These are phyloP conservation scores for Phaetusa simplex DNA, from an alignment of 2,113 vertebrate genomes.

Conservation along the genomic window DNA sequence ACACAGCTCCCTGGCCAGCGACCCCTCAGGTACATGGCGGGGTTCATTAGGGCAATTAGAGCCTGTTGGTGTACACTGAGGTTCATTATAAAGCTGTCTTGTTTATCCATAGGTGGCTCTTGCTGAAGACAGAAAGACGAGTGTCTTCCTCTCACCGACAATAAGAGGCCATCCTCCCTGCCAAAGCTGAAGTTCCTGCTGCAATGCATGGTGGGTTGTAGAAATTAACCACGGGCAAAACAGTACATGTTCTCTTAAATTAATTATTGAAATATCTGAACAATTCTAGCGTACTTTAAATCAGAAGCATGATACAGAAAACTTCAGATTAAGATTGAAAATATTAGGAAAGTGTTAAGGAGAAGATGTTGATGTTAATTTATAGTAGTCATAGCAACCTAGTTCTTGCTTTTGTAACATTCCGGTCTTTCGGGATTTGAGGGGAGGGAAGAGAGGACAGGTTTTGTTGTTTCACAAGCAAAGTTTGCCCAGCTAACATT, in stretches of 20 bases:
- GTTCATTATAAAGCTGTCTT: background rate
- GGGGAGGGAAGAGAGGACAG: background rate
- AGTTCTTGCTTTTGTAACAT: background rate
- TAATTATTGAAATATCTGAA: background rate
- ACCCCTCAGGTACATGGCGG: background rate
- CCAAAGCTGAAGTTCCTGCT: background rate
- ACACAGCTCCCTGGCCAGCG: background rate
- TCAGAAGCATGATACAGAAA: background rate
- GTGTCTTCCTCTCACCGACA: background rate
- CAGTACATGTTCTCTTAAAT: background rate
- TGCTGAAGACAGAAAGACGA: background rate
- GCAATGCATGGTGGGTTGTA: background rate
- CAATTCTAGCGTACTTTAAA: background rate
- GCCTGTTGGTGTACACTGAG: background rate
- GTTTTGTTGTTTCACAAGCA: background rate
- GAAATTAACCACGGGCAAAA: background rate
- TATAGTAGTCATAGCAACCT: conserved; percentile 31
- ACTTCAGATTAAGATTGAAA: background rate
- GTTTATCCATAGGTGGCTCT: background rate
- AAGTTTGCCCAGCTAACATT: background rate
- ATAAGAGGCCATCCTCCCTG: background rate
- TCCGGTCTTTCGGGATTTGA: background rate
- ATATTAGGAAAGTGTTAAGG: background rate
- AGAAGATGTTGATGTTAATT: background rate
- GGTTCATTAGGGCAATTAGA: background rate